Evolutionary conservation across 2,888 invertebrate species (phyloP).

Genomic region (Clepsis dumicolana): DNA sequence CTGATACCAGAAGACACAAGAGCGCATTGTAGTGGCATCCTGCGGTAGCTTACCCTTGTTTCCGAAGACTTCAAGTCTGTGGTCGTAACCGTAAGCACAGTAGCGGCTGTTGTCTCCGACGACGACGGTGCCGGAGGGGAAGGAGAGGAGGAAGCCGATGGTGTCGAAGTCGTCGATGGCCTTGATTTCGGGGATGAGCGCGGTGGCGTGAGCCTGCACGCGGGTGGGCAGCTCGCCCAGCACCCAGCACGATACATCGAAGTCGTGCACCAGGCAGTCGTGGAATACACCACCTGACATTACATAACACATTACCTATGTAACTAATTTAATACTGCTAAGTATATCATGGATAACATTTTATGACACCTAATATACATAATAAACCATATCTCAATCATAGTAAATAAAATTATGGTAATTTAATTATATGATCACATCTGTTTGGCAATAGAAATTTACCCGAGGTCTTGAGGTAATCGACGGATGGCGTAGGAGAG

Average conservation of each 20-base stretch:
- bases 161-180: slow-evolving; percentile 88
- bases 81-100: slow-evolving; percentile 89
- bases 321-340: too few relatives aligned
- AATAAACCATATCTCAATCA: background rate
- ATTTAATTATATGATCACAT: background rate
- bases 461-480: slow-evolving; percentile 88
- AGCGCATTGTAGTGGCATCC: background rate
- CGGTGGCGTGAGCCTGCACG: slow-evolving; percentile 82
- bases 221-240: slow-evolving; percentile 87
- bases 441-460: slow-evolving; percentile 38
- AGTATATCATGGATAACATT: too few relatives aligned
- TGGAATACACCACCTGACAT: slow-evolving; percentile 87
- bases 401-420: background rate
- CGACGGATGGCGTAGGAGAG: slow-evolving; percentile 87
- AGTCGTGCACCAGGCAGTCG: slow-evolving; percentile 89
- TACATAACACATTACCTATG: too few relatives aligned
- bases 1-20: background rate
- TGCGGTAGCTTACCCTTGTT: slow-evolving; percentile 77
- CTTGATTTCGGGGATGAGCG: slow-evolving; percentile 87
- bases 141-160: slow-evolving; percentile 86
- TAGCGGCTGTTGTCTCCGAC: slow-evolving; percentile 88
- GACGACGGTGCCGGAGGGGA: slow-evolving; percentile 87
- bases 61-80: slow-evolving; percentile 89
- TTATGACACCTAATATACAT: too few relatives aligned
- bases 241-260: slow-evolving; percentile 88